Evolutionary conservation across 2,888 invertebrate genomes (phyloP).

Genomic region (Drepana falcataria): DNA sequence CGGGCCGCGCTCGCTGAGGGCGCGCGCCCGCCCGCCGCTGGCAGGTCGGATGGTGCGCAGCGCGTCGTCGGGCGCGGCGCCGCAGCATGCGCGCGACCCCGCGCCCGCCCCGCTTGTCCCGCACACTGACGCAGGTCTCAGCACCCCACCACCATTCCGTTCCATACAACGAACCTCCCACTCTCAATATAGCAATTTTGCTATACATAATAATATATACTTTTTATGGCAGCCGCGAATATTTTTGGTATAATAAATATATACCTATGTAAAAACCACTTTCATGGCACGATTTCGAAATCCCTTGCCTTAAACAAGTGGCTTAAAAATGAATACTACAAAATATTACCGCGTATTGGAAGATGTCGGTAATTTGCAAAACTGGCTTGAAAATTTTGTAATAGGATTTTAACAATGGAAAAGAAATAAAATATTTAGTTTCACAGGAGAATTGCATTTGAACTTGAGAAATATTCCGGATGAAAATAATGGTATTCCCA

Average conservation of each 20-base stretch:
- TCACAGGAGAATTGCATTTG: slow-evolving; percentile 5
- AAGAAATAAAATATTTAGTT: neutral
- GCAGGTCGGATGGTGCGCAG: slow-evolving; percentile 76
- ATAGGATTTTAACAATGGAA: neutral
- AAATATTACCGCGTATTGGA: too few species aligned
- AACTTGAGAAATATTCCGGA: slow-evolving; percentile 16
- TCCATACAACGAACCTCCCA: neutral
- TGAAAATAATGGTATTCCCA: slow-evolving; percentile 9
- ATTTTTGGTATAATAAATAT: too few species aligned
- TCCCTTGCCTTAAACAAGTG: too few species aligned
- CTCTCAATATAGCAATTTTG: too few species aligned
- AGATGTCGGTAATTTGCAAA: too few species aligned
- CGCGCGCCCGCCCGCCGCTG: slow-evolving; percentile 34
- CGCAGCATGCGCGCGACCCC: neutral
- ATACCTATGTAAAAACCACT: too few species aligned
- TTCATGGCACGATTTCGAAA: too few species aligned
- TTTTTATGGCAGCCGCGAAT: too few species aligned
- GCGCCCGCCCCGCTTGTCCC: slow-evolving; percentile 51
- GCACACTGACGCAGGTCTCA: slow-evolving; percentile 60
- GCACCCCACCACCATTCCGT: slow-evolving; percentile 14
- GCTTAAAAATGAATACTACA: too few species aligned
- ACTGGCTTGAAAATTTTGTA: neutral
- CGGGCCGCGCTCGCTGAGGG: slow-evolving; percentile 47
- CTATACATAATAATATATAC: too few species aligned
- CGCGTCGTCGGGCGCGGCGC: slow-evolving; percentile 70